Percentiles rank a stretch among this genome's conserved stretches.
Evolutionary conservation across 2,888 invertebrate genomes (phyloP).

Genomic region (Nemoura dubitans): DNA sequence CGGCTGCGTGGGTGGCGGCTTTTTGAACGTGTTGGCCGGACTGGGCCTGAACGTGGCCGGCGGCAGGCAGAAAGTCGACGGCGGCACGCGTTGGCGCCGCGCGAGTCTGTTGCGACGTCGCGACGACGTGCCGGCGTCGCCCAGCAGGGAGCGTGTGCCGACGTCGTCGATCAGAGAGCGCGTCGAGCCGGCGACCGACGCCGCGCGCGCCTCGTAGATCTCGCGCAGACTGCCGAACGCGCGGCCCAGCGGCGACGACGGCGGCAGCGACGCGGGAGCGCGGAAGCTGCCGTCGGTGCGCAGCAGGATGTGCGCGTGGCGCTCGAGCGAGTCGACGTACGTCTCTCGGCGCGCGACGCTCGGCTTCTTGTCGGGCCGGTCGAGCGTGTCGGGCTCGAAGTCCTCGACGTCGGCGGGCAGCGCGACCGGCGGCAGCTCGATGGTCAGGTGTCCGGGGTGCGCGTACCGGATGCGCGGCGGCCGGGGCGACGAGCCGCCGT

Average conservation of each 20-base stretch:
- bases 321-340: conserved; percentile 65
- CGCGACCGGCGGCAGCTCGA: conserved; percentile 72
- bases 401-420: conserved; percentile 84
- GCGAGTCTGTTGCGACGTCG: background rate
- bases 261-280: background rate
- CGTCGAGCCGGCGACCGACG: conserved; percentile 9
- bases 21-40: background rate
- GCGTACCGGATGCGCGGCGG: conserved; percentile 66
- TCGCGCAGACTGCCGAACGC: conserved; percentile 76
- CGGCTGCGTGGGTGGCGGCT: background rate
- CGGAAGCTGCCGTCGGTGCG: conserved; percentile 71
- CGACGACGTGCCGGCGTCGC: background rate
- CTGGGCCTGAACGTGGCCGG: background rate
- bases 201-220: conserved; percentile 72
- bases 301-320: conserved; percentile 68
- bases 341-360: conserved; percentile 49
- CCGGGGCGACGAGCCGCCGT: conserved; percentile 58
- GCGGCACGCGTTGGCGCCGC: background rate
- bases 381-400: conserved; percentile 87
- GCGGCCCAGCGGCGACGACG: conserved; percentile 54
- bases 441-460: conserved; percentile 80
- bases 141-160: background rate
- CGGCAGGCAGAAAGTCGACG: background rate
- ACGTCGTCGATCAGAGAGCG: background rate
- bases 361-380: conserved; percentile 69